Conservation (phyloP, 2,797 vertebrate genomes). For the Meriones psammophilus region DNA sequence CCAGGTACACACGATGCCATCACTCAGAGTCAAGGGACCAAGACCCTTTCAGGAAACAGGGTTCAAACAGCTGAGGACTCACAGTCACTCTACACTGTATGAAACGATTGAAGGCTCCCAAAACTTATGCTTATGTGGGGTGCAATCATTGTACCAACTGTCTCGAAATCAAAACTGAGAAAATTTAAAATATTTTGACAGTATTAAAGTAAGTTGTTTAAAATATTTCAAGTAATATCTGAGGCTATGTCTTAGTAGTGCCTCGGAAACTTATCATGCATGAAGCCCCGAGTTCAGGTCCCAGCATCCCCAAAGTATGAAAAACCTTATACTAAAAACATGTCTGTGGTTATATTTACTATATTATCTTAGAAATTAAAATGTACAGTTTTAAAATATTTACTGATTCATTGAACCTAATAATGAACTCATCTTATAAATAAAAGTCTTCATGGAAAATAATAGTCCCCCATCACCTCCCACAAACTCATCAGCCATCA, state of each 20-base stretch:
- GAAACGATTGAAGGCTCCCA: not conserved
- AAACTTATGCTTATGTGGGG: not conserved
- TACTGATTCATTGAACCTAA: slow-evolving; percentile 35
- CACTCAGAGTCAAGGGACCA: not conserved
- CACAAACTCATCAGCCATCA: not conserved
- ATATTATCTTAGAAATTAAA: not conserved
- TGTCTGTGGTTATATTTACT: not conserved
- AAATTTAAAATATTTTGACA: slow-evolving; percentile 1
- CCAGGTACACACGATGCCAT: not conserved
- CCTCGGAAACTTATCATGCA: not conserved
- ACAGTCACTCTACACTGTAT: not conserved
- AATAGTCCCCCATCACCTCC: not conserved
- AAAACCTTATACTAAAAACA: not conserved
- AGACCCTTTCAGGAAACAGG: not conserved
- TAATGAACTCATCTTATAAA: not conserved
- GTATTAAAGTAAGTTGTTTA: not conserved
- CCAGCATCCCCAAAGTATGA: not conserved
- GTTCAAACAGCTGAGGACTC: not conserved
- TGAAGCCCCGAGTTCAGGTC: not conserved
- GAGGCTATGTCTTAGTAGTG: not conserved
- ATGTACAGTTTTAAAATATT: not conserved
- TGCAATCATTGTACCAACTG: not conserved
- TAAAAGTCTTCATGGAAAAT: slow-evolving; percentile 33
- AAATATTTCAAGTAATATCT: not conserved
- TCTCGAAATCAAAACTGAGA: slow-evolving; percentile 37